Evolutionary conservation across 1,140 invertebrate species (phyloP), one percentile per base, ranked within the genome.

Genomic region (Drosophila truncata): DNA sequence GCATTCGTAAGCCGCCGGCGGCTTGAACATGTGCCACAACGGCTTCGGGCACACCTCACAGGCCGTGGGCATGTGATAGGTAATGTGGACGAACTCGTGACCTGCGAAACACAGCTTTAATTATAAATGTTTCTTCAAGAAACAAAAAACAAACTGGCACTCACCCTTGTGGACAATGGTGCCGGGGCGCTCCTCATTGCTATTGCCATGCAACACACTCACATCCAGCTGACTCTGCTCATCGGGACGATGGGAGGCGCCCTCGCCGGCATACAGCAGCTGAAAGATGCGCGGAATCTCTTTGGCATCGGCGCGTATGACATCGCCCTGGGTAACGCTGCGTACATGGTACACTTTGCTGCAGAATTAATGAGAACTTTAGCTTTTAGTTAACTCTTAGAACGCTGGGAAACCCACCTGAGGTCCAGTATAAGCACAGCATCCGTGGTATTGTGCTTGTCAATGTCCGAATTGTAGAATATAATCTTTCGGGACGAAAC

Each of bases 201-300:
- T 92, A 79, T 93, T 93, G 72, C 92, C 93, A 20, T 93, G 91
- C 44, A 94, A 90, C 35, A 93, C 93, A 65, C 86, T 93, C 42
- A 93, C 87, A 86, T 93, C 94, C 71, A 93, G 74, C 70, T 92
- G 91, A 69, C 93, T 87, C 66, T 91, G 92, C 67, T 98, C 97
- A 25, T 96, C 96, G 13, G 96, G 96, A 75, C 97, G 95, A 59
- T 97, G 95, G 64, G 97, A 97, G 94, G 98, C 98, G 33, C 98
- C 98, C 94, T 99, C 98, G 55, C 98, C 98, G 76, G 98, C 97
- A 93, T 99, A 98, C 69, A 99, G 93, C 86, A 99, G 94, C 95
- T 99, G 98, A 94, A 99, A 99, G 94, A 99, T 99, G 93, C 98
- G 96, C 87, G 99, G 99, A 94, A 99, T 99, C 95, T 99, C 98